Base-by-base conservation (phyloP, 2,113 vertebrate genomes). In the Percopsis transmontana region DNA sequence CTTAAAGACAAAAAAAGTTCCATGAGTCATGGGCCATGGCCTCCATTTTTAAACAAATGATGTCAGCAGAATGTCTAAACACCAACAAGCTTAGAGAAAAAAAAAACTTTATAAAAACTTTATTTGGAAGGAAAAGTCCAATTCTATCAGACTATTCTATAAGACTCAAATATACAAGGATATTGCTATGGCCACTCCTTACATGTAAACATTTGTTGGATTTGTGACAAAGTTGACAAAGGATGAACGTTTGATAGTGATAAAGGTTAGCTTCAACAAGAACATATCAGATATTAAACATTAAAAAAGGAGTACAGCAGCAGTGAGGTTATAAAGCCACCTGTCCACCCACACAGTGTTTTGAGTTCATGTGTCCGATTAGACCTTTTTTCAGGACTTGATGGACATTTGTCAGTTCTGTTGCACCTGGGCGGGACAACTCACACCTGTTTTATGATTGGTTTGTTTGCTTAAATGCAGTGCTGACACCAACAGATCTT, bases 141-240 rank as follows among this genome's bases (percentile, higher is more conserved):
- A 62, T 16, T 7, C 33, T 15, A 52, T 18, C n/a, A 62, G 40
- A 59, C 16, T 54, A n/a, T 38, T 47, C 23, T n/a, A 24, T 48
- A 45, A 45, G 19, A 38, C 42, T 53, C 21, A 60, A 40, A 21
- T 15, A 23, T 33, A 33, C 8, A 33, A 33, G 58, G 13, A 16
- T 24, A 24, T 19, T 18, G 38, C 23, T 20, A 47, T 51, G 33
- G 44, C 33, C 21, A 39, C n/a, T 50, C 62, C 48, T 41, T 41
- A 19, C 33, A 45, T 66, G 62, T 76, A 73, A 76, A 76, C 65
- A 56, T 61, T 66, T 39, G 24, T 13, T 62, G 15, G 40, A 20
- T 58, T 38, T 40, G n/a, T n/a, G n/a, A n/a, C n/a, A n/a, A n/a
- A n/a, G n/a, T n/a, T n/a, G n/a, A n/a, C n/a, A n/a, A n/a, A n/a